These are phyloP conservation scores for Heliothis peltigera DNA, from an alignment of 2,888 invertebrate species.

Conservation along the genomic window DNA sequence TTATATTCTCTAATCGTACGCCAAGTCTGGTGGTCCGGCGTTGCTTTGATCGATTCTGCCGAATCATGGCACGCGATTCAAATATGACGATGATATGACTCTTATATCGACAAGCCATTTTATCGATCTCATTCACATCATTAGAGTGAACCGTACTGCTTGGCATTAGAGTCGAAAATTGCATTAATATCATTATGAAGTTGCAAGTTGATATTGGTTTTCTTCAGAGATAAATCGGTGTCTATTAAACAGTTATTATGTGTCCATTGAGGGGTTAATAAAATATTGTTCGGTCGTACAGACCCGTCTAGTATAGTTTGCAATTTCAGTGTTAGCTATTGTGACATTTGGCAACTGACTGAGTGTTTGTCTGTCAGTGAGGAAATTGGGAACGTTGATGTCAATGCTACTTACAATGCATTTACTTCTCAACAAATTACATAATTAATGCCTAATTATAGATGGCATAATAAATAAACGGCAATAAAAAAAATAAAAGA, in stretches of 20 bases:
- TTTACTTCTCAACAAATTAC: slow-evolving; percentile 16
- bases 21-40: slow-evolving; percentile 86
- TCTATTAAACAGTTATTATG: slow-evolving; percentile 88
- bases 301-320: slow-evolving; percentile 62
- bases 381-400: slow-evolving; percentile 43
- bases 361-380: slow-evolving; percentile 47
- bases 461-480: slow-evolving; percentile 31
- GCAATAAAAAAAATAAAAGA: no score
- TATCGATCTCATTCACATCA: slow-evolving; percentile 35
- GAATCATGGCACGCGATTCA: slow-evolving; percentile 89
- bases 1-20: slow-evolving; percentile 59
- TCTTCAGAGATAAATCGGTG: slow-evolving; percentile 81
- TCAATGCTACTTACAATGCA: slow-evolving; percentile 37
- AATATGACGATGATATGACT: slow-evolving; percentile 88
- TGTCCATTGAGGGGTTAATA: slow-evolving; percentile 84
- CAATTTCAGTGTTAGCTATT: slow-evolving; percentile 67
- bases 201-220: slow-evolving; percentile 52
- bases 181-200: slow-evolving; percentile 3
- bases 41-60: slow-evolving; percentile 86
- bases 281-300: slow-evolving; percentile 81
- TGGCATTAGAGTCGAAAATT: slow-evolving; percentile 47
- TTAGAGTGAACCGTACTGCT: slow-evolving; percentile 43
- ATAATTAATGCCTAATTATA: slow-evolving; percentile 46
- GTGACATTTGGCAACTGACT: slow-evolving; percentile 49
- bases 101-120: slow-evolving; percentile 69